A percentile compares a stretch with the other conserved stretches of the same genome.
Conservation (phyloP, 37 sponge, comb jelly and placozoan genomes). For the Cliona cf. orientalis region DNA sequence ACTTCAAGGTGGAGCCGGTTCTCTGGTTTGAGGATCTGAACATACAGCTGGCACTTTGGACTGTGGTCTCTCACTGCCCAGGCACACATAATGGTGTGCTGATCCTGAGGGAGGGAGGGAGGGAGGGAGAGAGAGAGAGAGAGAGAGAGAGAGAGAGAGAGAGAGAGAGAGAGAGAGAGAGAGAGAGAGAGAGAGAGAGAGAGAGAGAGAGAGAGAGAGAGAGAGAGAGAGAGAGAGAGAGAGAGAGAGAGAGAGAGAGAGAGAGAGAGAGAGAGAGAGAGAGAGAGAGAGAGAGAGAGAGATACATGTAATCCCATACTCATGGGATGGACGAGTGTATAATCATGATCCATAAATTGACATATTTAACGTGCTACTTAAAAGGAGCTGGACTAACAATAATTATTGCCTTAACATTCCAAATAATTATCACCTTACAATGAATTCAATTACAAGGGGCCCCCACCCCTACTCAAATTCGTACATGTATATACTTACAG, state of each 20-base stretch:
- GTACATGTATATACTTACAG: conserved; percentile 42
- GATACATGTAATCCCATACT: neutral
- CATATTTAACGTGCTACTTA: too few relatives aligned
- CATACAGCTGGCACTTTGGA: conserved; percentile 65
- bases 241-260: conserved; percentile 3
- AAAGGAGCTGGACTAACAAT: too few relatives aligned
- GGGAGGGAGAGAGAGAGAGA: neutral
- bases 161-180: neutral
- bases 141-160: neutral
- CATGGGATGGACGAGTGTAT: too few relatives aligned
- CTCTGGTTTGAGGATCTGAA: conserved; percentile 73
- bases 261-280: neutral
- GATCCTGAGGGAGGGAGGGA: conserved; percentile 52
- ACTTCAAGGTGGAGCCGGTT: conserved; percentile 58
- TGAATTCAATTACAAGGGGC: too few relatives aligned
- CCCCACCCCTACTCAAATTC: neutral
- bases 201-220: too few relatives aligned
- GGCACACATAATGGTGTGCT: conserved; percentile 74
- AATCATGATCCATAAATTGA: too few relatives aligned
- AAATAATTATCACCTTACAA: too few relatives aligned
- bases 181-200: neutral
- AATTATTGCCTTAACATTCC: too few relatives aligned
- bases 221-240: neutral
- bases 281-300: too few relatives aligned
- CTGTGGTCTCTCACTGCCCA: conserved; percentile 69